Percentiles rank a stretch among this genome's conserved stretches.
phyloP scores from a whole-genome alignment of 2,888 invertebrate genomes.

The Amphipoea oculea region DNA sequence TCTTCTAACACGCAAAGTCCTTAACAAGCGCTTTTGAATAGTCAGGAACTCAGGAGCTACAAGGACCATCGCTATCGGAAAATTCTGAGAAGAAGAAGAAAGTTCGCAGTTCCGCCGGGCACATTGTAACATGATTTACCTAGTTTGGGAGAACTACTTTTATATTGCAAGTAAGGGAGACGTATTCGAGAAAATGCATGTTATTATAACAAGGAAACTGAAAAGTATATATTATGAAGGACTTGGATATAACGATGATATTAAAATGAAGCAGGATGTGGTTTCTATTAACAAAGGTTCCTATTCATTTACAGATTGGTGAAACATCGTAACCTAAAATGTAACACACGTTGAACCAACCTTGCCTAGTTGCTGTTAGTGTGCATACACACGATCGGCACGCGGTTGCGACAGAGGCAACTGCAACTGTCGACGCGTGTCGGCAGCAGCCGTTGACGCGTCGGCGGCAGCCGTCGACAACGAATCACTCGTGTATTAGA shows the following conservation, averaged over 20 bases:
- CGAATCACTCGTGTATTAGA: too few relatives aligned
- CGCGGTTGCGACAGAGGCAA: too few relatives aligned
- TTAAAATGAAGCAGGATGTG: neutral
- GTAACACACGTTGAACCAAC: neutral
- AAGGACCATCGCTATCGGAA: slow-evolving; percentile 14
- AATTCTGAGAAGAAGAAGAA: slow-evolving; percentile 21
- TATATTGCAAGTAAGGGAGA: neutral
- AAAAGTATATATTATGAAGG: neutral
- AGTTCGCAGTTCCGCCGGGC: slow-evolving; percentile 21
- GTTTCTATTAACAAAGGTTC: neutral
- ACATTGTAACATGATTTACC: slow-evolving; percentile 30
- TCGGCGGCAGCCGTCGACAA: too few relatives aligned
- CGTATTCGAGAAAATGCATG: neutral
- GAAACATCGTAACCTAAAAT: neutral
- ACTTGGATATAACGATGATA: neutral
- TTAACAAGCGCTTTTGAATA: slow-evolving; percentile 49
- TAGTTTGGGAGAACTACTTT: slow-evolving; percentile 17
- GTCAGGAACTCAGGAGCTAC: slow-evolving; percentile 28
- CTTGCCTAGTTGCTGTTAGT: neutral
- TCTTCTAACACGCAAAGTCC: slow-evolving; percentile 35
- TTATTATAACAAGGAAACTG: neutral
- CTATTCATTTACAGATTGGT: neutral
- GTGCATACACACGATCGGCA: too few relatives aligned
- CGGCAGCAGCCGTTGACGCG: too few relatives aligned
- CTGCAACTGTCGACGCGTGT: too few relatives aligned